Evolutionary conservation across 2,888 invertebrate species (phyloP), one percentile per base, ranked within the genome.

Genomic region (Drosophila fulvimacula): DNA sequence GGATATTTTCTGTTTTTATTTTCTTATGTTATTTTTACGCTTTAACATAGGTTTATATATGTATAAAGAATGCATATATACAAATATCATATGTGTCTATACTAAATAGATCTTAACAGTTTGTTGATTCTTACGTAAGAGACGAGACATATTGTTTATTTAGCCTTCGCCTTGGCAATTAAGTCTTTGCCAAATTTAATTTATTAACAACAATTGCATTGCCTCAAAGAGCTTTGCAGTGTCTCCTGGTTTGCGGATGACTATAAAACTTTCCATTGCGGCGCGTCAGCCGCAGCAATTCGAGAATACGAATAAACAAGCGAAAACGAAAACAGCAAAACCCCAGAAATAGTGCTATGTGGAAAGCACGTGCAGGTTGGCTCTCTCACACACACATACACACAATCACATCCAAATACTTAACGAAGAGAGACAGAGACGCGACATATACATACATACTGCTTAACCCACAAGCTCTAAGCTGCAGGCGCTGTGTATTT

Each of bases 91-190:
- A 53, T 48, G 11, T 36, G 27, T 30, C 36, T 55, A 49, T 64
- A 46, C 63, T 57, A 63, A 64, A 39, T 41, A 27, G 24, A 30
- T 51, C 57, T 80, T 55, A 44, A 75, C 71, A 81, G 82, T 86
- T 87, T 82, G 79, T 82, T 82, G 87, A 86, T 87, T 76, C 82
- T 82, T 82, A 82, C 76, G 69, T 82, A 82, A 82, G 62, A 52
- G 52, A 34, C 32, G 52, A 46, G 52, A 49, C 17, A 24, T 60
- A 72, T 70, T 67, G 75, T 73, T 73, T 69, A 62, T 46, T 61
- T 72, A 60, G 48, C 75, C 79, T 76, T 75, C 73, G 68, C 81
- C 79, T 65, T 69, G 71, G 57, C 63, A 65, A 73, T 76, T 70
- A 69, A 51, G 57, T 53, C n/a, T 53, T 46, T 69, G 52, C 61